A percentile compares a stretch with the other conserved stretches of the same genome.
phyloP scores from a whole-genome alignment of 2,113 vertebrate genomes.

The Amphiprion percula region DNA sequence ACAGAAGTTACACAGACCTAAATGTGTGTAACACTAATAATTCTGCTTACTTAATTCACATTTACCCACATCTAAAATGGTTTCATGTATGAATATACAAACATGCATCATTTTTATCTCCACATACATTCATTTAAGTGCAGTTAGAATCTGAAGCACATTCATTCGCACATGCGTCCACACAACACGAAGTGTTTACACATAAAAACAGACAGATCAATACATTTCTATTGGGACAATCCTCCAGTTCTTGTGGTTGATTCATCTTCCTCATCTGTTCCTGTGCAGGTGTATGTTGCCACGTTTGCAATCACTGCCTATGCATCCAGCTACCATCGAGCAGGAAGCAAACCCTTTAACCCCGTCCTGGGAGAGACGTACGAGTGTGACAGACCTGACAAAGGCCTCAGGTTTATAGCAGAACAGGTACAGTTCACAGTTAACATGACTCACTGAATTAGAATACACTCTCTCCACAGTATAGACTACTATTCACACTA shows the following conservation, averaged over 20 bases:
- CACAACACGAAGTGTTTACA: neutral
- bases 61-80: too few species aligned
- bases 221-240: neutral
- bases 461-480: too few species aligned
- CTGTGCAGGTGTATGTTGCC: constrained; percentile 91
- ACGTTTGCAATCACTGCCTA: constrained; percentile 95
- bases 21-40: too few species aligned
- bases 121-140: neutral
- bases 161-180: too few species aligned
- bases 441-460: neutral
- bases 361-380: constrained; percentile 97
- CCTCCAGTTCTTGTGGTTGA: neutral
- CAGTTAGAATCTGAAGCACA: neutral
- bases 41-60: too few species aligned
- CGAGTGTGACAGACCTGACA: constrained; percentile 92
- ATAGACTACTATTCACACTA: too few species aligned
- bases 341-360: constrained; percentile 97
- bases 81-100: neutral
- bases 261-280: neutral
- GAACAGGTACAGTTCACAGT: constrained; percentile 89
- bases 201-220: neutral
- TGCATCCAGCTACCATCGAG: constrained; percentile 91
- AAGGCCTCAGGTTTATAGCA: constrained; percentile 92
- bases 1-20: too few species aligned
- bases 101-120: neutral